phyloP scores from a whole-genome alignment of 2,797 vertebrate genomes.

The Salmo trutta region DNA sequence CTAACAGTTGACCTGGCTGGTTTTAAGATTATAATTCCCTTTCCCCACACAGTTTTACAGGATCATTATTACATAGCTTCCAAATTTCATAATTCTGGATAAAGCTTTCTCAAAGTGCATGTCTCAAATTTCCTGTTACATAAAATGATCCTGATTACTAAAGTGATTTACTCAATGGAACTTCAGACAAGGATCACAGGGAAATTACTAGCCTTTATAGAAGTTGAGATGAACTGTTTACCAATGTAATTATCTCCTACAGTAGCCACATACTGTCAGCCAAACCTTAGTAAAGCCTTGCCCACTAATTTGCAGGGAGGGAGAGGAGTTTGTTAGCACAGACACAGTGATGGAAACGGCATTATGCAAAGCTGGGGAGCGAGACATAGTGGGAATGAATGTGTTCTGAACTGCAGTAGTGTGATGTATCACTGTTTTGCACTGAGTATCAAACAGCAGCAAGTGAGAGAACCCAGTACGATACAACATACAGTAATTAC shows the following conservation, averaged over 20 bases:
- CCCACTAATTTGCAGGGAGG: neutral
- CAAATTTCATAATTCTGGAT: neutral
- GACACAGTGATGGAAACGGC: neutral
- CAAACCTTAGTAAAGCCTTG: too few species aligned
- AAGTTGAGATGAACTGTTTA: neutral
- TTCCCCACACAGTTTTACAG: neutral
- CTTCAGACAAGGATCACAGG: neutral
- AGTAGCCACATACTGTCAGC: neutral
- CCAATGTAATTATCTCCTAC: neutral
- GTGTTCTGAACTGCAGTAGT: conserved; percentile 33
- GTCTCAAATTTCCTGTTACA: neutral
- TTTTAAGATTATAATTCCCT: neutral
- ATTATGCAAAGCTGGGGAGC: conserved; percentile 37
- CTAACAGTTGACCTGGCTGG: neutral
- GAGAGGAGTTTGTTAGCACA: neutral
- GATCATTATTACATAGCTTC: neutral
- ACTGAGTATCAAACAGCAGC: conserved; percentile 38
- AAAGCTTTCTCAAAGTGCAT: neutral
- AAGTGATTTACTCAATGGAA: neutral
- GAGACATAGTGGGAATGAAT: conserved; percentile 28
- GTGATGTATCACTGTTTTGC: neutral
- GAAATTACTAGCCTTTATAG: neutral
- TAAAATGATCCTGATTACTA: neutral
- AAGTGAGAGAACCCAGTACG: conserved; percentile 13
- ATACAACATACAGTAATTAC: conserved; percentile 42